Conservation (phyloP, 2,888 invertebrate species). For the Copidosoma aretas region DNA sequence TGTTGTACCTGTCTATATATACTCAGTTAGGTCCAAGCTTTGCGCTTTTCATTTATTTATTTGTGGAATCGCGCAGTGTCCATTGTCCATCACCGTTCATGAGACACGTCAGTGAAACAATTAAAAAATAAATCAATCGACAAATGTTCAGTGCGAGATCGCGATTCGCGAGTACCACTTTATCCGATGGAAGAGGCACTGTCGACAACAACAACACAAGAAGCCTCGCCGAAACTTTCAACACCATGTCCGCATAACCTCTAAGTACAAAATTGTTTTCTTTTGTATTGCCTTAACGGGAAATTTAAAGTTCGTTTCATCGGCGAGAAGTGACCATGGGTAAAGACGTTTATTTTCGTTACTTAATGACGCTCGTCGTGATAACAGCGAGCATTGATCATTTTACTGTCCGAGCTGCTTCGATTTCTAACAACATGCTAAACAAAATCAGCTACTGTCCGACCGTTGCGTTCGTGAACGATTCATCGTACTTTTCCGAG, state of each 20-base stretch:
- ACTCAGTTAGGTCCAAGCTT: too few species aligned
- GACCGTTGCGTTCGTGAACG: constrained; percentile 13
- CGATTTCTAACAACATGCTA: neutral
- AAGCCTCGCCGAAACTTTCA: neutral
- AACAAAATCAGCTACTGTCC: constrained; percentile 20
- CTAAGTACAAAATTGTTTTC: constrained; percentile 19
- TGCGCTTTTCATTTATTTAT: too few species aligned
- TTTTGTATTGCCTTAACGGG: constrained; percentile 2
- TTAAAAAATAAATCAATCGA: neutral
- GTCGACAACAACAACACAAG: too few species aligned
- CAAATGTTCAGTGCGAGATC: neutral
- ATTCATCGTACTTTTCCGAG: constrained; percentile 10
- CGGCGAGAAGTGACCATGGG: constrained; percentile 17
- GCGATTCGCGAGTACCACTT: neutral
- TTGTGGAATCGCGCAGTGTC: too few species aligned
- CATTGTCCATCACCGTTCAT: too few species aligned
- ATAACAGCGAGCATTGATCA: neutral
- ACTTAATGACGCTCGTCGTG: neutral
- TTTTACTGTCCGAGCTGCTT: neutral
- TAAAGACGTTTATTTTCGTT: neutral
- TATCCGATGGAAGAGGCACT: too few species aligned
- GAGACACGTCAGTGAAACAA: neutral
- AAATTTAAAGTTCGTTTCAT: neutral
- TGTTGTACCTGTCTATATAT: too few species aligned
- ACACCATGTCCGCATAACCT: constrained; percentile 13